phyloP scores from a whole-genome alignment of 2,888 invertebrate species.

The Neoaliturus tenellus region DNA sequence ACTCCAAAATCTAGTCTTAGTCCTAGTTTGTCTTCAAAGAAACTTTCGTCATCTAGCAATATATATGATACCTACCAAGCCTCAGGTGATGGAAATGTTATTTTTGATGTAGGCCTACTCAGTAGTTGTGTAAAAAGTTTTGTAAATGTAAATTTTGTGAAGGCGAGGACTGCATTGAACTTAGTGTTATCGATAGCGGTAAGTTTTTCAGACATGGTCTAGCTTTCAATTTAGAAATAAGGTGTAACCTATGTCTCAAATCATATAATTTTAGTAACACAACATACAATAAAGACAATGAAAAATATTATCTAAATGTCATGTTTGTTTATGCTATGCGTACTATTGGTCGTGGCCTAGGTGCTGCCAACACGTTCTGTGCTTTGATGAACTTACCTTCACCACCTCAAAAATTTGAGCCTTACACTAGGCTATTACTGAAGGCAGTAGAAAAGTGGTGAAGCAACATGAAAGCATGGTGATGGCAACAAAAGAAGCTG shows the following conservation, averaged over 20 bases:
- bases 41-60: constrained; percentile 10
- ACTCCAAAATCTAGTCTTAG: neutral
- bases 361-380: constrained; percentile 36
- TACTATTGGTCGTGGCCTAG: constrained; percentile 35
- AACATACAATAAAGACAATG: neutral
- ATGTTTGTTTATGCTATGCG: constrained; percentile 49
- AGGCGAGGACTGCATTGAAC: constrained; percentile 44
- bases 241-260: neutral
- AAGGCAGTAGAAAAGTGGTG: constrained; percentile 4
- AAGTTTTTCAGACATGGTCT: constrained; percentile 21
- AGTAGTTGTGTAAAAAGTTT: constrained; percentile 37
- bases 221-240: constrained; percentile 33
- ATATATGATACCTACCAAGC: constrained; percentile 45
- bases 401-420: constrained; percentile 40
- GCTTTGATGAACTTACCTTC: constrained; percentile 11
- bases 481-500: constrained; percentile 23
- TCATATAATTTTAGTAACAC: neutral
- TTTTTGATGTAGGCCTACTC: constrained; percentile 46
- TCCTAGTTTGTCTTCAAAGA: constrained; percentile 47
- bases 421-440: neutral
- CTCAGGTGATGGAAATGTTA: constrained; percentile 35
- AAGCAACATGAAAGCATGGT: constrained; percentile 24
- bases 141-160: constrained; percentile 36
- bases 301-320: constrained; percentile 44
- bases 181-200: constrained; percentile 20